Conservation (phyloP, 2,797 vertebrate genomes). For the Catharus ustulatus region DNA sequence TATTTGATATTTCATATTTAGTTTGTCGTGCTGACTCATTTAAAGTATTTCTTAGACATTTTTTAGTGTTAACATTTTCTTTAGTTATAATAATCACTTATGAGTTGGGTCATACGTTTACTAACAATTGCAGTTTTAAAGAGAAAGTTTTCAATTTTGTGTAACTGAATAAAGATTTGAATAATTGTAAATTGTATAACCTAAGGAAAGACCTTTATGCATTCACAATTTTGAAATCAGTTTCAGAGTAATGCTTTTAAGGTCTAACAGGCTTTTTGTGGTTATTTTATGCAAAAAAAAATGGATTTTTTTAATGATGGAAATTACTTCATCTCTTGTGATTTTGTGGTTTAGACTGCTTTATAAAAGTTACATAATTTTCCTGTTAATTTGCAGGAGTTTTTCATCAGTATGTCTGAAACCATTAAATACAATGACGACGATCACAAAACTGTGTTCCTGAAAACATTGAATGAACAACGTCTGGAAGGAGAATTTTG, state of each 20-base stretch:
- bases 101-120: not conserved
- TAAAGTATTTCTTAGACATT: not conserved
- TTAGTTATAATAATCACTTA: not conserved
- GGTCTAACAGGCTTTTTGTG: not conserved
- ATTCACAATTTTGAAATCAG: not conserved
- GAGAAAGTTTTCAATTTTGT: not conserved
- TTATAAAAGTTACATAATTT: not conserved
- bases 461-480: conserved; percentile 95
- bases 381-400: conserved; percentile 72
- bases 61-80: not conserved
- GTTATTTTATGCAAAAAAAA: not conserved
- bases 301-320: not conserved
- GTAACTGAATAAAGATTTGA: not conserved
- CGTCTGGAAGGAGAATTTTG: conserved; percentile 95
- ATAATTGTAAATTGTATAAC: not conserved
- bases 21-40: not conserved
- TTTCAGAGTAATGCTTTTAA: not conserved
- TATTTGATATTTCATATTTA: not conserved
- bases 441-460: conserved; percentile 94
- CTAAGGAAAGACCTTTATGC: not conserved
- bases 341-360: not conserved
- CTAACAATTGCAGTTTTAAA: not conserved
- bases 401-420: conserved; percentile 94
- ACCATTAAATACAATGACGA: conserved; percentile 96
- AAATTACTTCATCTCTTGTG: not conserved